Evolutionary conservation across 2,113 vertebrate genomes (phyloP).

Genomic region (Scophthalmus maximus): DNA sequence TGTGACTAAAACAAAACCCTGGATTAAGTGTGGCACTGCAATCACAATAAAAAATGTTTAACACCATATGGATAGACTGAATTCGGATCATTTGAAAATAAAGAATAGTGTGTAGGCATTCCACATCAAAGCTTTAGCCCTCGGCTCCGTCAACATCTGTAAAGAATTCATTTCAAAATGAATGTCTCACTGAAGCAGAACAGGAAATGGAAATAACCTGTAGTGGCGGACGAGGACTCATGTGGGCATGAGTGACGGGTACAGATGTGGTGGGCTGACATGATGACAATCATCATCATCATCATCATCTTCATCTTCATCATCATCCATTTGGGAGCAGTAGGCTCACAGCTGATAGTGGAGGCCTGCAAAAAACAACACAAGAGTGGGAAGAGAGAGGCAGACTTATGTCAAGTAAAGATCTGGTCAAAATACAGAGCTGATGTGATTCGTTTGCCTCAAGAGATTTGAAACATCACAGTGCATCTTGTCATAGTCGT

Average conservation of each 20-base stretch:
- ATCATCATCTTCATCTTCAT: slow-evolving; percentile 71
- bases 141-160: too few species aligned
- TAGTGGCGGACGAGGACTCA: not conserved
- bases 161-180: too few species aligned
- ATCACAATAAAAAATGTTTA: too few species aligned
- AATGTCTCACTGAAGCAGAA: not conserved
- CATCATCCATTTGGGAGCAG: slow-evolving; percentile 65
- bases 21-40: too few species aligned
- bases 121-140: too few species aligned
- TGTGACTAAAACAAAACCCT: too few species aligned
- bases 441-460: not conserved
- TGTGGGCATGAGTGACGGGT: slow-evolving; percentile 3
- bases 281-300: slow-evolving; percentile 53
- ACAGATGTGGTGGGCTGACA: slow-evolving; percentile 25
- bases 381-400: slow-evolving; percentile 4
- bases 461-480: not conserved
- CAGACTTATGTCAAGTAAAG: slow-evolving; percentile 3
- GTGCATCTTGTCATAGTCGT: not conserved
- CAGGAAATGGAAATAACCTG: slow-evolving; percentile 60
- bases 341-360: slow-evolving; percentile 23
- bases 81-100: too few species aligned
- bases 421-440: not conserved
- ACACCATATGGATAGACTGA: too few species aligned
- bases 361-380: slow-evolving; percentile 48
- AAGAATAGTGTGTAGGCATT: too few species aligned